Evolutionary conservation across 2,888 invertebrate species (phyloP), one percentile per base, ranked within the genome.

Genomic region (Apodemia duryi): DNA sequence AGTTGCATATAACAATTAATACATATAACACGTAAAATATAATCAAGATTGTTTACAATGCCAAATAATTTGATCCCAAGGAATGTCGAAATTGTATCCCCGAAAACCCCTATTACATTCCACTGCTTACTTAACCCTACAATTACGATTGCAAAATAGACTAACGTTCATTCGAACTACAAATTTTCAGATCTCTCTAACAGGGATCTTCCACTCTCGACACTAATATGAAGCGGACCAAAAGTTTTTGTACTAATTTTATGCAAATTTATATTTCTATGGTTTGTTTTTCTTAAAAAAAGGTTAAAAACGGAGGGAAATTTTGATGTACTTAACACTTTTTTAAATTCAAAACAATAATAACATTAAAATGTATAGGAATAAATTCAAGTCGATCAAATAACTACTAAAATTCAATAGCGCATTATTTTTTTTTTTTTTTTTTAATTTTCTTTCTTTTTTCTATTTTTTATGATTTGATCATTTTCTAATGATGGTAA

Each of bases 51-150:
- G 64, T 64, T 64, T 60, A 49, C 38, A 61, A 81, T 81, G 77
- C 82, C 83, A 81, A 74, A 73, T 72, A 82, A 79, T 83, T 85
- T 85, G 64, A 67, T 81, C 77, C 79, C 81, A 85, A 86, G 91
- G 91, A 91, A 91, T 91, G 91, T 90, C 77, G 74, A 78, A 79
- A 78, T 80, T 83, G 75, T 82, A 82, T 81, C 84, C 88, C 87
- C 85, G 78, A 85, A 85, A 81, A 77, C 81, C 77, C 75, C 73
- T 77, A 77, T 73, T 78, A 73, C 75, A 75, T 76, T 79, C 75
- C 74, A 77, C 77, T 81, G 83, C 80, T 80, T 74, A 76, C 79
- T 83, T 84, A 83, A 80, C 73, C 70, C 82, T 85, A 82, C 73
- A 68, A 78, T 82, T 81, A 81, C 79, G 78, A 80, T 81, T 77